Conservation (phyloP, 2,888 invertebrate species). For the Elegia similella region DNA sequence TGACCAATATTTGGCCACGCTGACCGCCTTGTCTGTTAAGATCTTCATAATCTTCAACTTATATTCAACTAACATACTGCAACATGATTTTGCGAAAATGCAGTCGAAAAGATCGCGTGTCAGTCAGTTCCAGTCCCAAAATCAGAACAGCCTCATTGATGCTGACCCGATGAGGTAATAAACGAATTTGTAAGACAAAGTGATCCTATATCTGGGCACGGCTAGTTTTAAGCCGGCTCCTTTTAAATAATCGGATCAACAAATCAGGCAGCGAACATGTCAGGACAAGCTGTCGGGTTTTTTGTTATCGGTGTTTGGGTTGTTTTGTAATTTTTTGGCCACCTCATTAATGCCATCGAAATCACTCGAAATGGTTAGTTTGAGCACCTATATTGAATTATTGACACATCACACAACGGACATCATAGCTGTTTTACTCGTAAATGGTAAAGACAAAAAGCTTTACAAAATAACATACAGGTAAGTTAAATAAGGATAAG, state of each 20-base stretch:
- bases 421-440: too few species aligned
- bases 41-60: too few species aligned
- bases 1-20: too few species aligned
- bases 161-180: constrained; percentile 49
- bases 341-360: constrained; percentile 64
- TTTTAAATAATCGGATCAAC: constrained; percentile 65
- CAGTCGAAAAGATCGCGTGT: constrained; percentile 3
- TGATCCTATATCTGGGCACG: constrained; percentile 49
- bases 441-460: too few species aligned
- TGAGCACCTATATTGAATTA: constrained; percentile 46
- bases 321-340: constrained; percentile 72
- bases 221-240: constrained; percentile 37
- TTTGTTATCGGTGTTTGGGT: constrained; percentile 62
- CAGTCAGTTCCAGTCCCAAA: constrained; percentile 5
- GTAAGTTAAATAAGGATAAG: too few species aligned
- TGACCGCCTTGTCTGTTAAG: too few species aligned
- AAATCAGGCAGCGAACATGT: constrained; percentile 74
- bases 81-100: neutral
- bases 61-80: too few species aligned
- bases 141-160: constrained; percentile 25
- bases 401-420: constrained; percentile 53
- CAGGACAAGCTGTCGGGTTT: constrained; percentile 64
- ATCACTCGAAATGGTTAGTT: constrained; percentile 53
- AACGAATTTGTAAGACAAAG: constrained; percentile 68
- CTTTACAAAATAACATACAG: too few species aligned